Base-by-base conservation (phyloP, 2,888 invertebrate genomes). In the Synergus umbraculus region DNA sequence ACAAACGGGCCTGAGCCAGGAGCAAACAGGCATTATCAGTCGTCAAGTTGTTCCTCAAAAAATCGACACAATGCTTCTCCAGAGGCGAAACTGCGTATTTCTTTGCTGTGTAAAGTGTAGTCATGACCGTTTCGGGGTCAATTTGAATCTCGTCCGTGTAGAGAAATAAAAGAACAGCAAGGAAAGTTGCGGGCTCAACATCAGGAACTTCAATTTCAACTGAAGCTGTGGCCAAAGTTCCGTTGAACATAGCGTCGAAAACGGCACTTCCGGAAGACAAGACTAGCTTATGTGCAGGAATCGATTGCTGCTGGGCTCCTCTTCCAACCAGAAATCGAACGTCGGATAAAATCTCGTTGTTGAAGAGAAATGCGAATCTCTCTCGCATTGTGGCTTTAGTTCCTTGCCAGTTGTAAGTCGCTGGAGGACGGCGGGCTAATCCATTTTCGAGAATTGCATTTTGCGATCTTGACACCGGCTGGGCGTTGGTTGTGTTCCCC, bases 221-320 rank as follows among this genome's bases (percentile, higher is more conserved):
- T 76, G 95, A 94, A 80, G 94, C 93, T 0, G 95, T 95, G 0
- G 95, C 95, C 87, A 96, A 91, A 0, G 95, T 95, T 46, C 97
- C 96, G 89, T 96, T 96, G 88, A 97, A 97, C 96, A 97, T 96
- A 9, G 96, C 96, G 91, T 97, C 97, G 90, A 97, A 97, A 2
- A 97, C 97, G 0, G 96, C 96, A 88, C 96, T 96, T 1, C 97
- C 97, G 10, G 96, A 95, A 0, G 96, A 96, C 54, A 97, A 91
- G 0, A 97, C 95, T 88, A 97, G 96, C 90, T 95, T 96, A 87
- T 96, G 96, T 0, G 97, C 97, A 0, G 96, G 96, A 82, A 97
- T 95, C 15, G 95, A 93, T 89, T 95, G 95, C 83, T 94, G 94
- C 81, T 94, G 94, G 0, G 93, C 94, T 67, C 95, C 96, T 86